Evolutionary conservation across 2,797 vertebrate species (phyloP), one percentile per base, ranked within the genome.

Genomic region (Valencia hispanica): DNA sequence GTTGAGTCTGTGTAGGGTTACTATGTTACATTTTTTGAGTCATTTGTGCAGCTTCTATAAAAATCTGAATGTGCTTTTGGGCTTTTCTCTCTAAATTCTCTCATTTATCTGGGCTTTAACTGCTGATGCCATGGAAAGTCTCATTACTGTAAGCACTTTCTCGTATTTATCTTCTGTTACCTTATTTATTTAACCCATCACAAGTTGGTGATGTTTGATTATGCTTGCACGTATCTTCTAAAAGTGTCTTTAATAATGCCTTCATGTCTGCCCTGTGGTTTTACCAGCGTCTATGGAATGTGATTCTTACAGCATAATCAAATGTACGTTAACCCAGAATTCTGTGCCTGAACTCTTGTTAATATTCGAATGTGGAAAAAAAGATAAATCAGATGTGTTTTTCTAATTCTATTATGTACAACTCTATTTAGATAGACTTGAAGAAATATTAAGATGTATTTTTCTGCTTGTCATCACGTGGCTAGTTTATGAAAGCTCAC

Each of bases 301-400:
- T 17, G 55, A 66, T 45, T 77, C n/a, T 14, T 50, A 3, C 68
- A 53, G 71, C 78, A 71, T 0, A 68, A 80, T 74, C 11, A 41
- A 17, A 55, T 88, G 80, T 73, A 43, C 70, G 70, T 22, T 61
- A 48, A 82, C 85, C 79, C 57, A 85, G 83, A 92, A 81, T 74
- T 43, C 15, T 32, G 88, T 93, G 94, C 93, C 90, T 94, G 89
- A 93, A 90, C 75, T 85, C 87, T 84, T 88, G 69, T 89, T 72
- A 73, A 77, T 84, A 80, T 78, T 81, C 72, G 43, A 78, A 87
- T 89, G 88, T 90, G 86, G 87, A 88, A 73, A 43, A 76, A 89
- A 88, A 74, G 32, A 76, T 65, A 86, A 87, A 86, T 80, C 74
- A 72, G 78, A 86, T 88, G 50, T 87, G 84, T 95, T 95, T 80